Base-by-base conservation (phyloP, 2,797 vertebrate species). In the Urosaurus nigricauda region DNA sequence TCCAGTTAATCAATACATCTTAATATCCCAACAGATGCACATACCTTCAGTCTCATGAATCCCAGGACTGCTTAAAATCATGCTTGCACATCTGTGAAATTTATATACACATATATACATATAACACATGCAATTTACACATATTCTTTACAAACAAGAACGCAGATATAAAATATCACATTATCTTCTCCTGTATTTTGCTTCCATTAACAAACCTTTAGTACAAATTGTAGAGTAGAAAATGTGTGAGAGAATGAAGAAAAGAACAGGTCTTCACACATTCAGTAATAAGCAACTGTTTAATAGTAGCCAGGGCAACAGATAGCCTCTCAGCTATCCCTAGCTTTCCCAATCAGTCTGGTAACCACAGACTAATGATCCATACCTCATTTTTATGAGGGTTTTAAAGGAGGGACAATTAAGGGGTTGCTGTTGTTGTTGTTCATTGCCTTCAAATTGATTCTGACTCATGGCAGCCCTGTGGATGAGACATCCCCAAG, bases 41-140 rank as follows among this genome's bases (percentile, higher is more conserved):
- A 81, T 91, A 90, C 74, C 84, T 2, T 37, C 19, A 29, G 24
- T 32, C 40, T 47, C 37, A 65, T 43, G 53, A 85, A 85, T 77
- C 37, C 73, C 19, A 6, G 40, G 24, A 29, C 5, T 65, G 13
- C 19, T 60, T 81, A 79, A 29, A 65, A 68, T 26, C 65, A 68
- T 68, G 26, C 65, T 32, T 60, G 58, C 21, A 19, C 17, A 5
- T 68, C 65, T 32, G 65, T 68, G 65, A 68, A 26, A 68, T 68
- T 68, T 68, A 32, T 29, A 68, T 29, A 68, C 29, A 26, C 11
- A 29, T 29, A 68, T 68, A 68, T 68, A 68, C 65, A 68, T 68
- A 68, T 32, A 29, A 68, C 29, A 32, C 16, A 29, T 24, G 12
- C 65, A 32, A 43, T 40, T 11, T 21, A 81, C 35, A 40, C 29